phyloP scores from a whole-genome alignment of 2,113 vertebrate genomes.

The Phyllostomus discolor region DNA sequence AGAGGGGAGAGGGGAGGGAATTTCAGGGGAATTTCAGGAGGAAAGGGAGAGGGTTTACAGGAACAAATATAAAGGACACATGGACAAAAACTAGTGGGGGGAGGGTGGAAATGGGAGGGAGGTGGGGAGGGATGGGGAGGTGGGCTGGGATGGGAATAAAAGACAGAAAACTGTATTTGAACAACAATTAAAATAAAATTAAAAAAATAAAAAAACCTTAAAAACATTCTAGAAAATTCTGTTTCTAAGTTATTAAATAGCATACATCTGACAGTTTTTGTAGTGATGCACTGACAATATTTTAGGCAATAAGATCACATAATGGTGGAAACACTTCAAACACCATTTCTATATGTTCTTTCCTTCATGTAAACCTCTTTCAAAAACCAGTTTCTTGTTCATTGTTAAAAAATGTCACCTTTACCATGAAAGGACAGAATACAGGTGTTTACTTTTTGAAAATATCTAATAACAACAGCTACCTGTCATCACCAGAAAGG shows the following conservation, averaged over 20 bases:
- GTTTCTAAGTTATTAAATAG: conserved; percentile 10
- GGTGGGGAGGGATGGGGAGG: no score
- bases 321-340: conserved; percentile 37
- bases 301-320: conserved; percentile 34
- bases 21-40: no score
- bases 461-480: conserved; percentile 27
- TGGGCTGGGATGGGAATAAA: no score
- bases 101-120: no score
- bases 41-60: no score
- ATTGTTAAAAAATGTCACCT: conserved; percentile 40
- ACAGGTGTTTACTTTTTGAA: conserved; percentile 53
- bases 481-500: conserved; percentile 53
- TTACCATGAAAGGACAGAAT: conserved; percentile 50
- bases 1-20: no score
- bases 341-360: conserved; percentile 6
- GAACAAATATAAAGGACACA: no score
- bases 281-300: not conserved
- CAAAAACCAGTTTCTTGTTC: not conserved
- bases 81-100: no score
- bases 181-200: no score
- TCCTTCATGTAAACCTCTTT: conserved; percentile 44
- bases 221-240: conserved; percentile 8
- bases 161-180: no score
- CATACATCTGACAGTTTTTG: not conserved
- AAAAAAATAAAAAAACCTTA: no score